Base-by-base conservation (phyloP, 2,113 vertebrate species). In the Microcebus ravelobensis region DNA sequence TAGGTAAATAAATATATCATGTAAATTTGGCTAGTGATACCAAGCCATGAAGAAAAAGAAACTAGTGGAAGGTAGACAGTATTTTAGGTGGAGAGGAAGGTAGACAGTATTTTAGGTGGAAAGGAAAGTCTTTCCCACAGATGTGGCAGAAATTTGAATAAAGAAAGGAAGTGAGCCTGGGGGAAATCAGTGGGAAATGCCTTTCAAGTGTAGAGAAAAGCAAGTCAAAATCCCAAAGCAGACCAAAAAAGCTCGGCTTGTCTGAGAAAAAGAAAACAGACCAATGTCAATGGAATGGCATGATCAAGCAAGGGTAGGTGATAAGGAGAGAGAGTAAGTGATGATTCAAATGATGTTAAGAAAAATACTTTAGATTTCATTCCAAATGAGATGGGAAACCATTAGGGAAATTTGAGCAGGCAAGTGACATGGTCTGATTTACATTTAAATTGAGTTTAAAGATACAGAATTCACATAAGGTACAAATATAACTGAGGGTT, bases 381-480 rank as follows among this genome's bases (percentile, higher is more conserved):
- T 39, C 42, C 55, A 91, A 76, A 36, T 12, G 42, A 67, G 31
- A 76, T 23, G 48, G 27, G 48, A 92, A 90, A 71, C 13, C 27
- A 61, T 29, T 21, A 63, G 25, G 14, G 14, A 45, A 18, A 71
- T 36, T 3, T 67, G 36, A 73, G 45, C 2, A 36, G 73, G 45
- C 45, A 48, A 68, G 13, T 50, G 29, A 45, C 18, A 42, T 2
- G 21, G 36, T 71, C 17, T 18, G 36, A 92, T 52, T 76, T 50
- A 90, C 21, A 89, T 52, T 77, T 93, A 95, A 83, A 73, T 45
- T 88, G 83, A 29, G 39, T 85, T 92, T 83, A 90, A 42, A 94
- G 21, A 88, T 45, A 61, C n/a, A 84, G 52, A 83, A 13, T 36
- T 84, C 39, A 79, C 34, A 79, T 0, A 50, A 2, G 23, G 55